A percentile compares a stretch with the other conserved stretches of the same genome.
phyloP scores from a whole-genome alignment of 2,113 vertebrate species.

The Erythrocercus mccallii region DNA sequence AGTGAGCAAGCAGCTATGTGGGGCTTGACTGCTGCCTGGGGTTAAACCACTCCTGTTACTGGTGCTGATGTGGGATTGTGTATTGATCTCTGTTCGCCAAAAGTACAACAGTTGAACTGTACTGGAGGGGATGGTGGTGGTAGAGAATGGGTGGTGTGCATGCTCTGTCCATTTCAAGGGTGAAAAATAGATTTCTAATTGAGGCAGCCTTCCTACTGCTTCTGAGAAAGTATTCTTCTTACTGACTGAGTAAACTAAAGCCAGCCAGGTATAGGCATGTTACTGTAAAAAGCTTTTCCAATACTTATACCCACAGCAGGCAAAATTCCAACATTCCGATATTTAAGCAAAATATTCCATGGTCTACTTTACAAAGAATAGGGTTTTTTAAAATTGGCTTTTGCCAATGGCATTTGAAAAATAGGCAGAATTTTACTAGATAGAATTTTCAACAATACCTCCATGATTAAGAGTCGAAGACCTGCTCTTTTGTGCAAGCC shows the following conservation, averaged over 20 bases:
- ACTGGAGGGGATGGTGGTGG: fast-evolving
- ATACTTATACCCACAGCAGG: background rate
- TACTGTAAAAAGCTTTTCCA: background rate
- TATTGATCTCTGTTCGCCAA: background rate
- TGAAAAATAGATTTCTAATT: background rate
- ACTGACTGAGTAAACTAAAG: background rate
- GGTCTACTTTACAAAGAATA: background rate
- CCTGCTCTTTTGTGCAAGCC: background rate
- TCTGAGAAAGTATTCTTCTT: background rate
- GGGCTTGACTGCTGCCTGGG: background rate
- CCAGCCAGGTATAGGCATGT: background rate
- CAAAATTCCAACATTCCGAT: background rate
- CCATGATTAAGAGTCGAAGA: background rate
- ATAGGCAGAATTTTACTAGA: background rate
- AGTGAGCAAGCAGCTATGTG: background rate
- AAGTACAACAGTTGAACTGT: background rate
- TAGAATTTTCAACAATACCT: background rate
- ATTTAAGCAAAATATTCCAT: background rate
- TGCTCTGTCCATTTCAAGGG: background rate
- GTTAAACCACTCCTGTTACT: background rate
- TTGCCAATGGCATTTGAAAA: background rate
- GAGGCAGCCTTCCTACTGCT: background rate
- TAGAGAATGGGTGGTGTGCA: background rate
- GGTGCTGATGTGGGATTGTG: background rate
- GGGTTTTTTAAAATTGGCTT: background rate